These are phyloP conservation scores for Chrysina gloriosa DNA, from an alignment of 2,888 invertebrate genomes.

Conservation along the genomic window DNA sequence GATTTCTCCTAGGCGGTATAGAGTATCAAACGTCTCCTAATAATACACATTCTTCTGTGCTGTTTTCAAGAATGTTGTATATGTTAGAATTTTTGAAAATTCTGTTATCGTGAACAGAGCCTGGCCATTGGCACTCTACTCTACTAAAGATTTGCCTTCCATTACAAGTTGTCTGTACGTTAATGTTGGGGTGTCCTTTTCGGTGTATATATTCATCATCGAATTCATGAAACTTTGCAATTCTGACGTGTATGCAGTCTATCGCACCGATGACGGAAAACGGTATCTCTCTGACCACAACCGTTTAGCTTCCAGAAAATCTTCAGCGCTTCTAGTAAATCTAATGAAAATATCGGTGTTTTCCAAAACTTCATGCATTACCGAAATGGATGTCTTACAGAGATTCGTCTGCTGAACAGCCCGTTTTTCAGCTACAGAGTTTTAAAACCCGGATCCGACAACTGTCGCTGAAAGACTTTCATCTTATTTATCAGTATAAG, in stretches of 20 bases:
- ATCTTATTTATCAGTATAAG: constrained; percentile 37
- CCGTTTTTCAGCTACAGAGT: constrained; percentile 22
- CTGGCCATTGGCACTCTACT: too few relatives aligned
- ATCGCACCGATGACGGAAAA: constrained; percentile 5
- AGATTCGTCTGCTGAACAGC: constrained; percentile 33
- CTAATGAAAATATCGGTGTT: constrained; percentile 31
- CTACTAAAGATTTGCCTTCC: too few relatives aligned
- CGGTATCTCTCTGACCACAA: constrained; percentile 1
- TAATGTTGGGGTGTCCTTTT: background rate
- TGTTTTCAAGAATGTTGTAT: too few relatives aligned
- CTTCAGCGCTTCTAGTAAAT: constrained; percentile 29
- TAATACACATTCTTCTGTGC: too few relatives aligned
- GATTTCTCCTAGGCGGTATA: too few relatives aligned
- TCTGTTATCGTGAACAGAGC: too few relatives aligned
- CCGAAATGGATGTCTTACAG: constrained; percentile 28
- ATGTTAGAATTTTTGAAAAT: too few relatives aligned
- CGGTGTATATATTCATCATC: constrained; percentile 7
- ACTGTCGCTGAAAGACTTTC: constrained; percentile 36
- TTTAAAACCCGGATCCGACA: constrained; percentile 21
- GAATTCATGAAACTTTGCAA: constrained; percentile 13
- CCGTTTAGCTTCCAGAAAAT: background rate
- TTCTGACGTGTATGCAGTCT: constrained; percentile 14
- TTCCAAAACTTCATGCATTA: constrained; percentile 36
- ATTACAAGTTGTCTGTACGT: background rate
- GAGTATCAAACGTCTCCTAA: too few relatives aligned